phyloP scores from a whole-genome alignment of 2,113 vertebrate species.

The Ginglymostoma cirratum region DNA sequence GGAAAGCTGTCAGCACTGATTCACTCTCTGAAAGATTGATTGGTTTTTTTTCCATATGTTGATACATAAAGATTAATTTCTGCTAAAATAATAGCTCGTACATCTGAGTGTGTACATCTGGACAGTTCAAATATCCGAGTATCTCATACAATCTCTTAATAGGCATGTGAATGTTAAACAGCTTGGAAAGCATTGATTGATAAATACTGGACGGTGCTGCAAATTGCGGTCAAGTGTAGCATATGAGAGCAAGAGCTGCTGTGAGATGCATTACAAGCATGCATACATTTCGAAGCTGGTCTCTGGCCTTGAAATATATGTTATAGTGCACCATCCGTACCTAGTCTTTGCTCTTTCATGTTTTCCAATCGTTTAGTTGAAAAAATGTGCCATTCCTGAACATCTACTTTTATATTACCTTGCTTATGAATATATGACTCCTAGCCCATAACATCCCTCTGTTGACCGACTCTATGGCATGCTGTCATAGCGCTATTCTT shows the following conservation, averaged over 20 bases:
- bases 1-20: slow-evolving; percentile 6
- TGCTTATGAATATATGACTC: too few species aligned
- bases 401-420: too few species aligned
- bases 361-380: too few species aligned
- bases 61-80: slow-evolving; percentile 6
- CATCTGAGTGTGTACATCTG: neutral
- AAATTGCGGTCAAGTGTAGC: neutral
- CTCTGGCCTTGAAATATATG: neutral
- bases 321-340: neutral
- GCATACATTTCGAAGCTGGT: neutral
- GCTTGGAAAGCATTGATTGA: neutral
- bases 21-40: neutral
- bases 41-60: neutral
- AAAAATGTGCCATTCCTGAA: too few species aligned
- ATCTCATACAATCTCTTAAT: neutral
- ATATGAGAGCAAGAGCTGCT: neutral
- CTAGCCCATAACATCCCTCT: neutral
- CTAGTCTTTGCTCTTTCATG: neutral
- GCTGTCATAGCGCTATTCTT: neutral
- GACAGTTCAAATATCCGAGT: slow-evolving; percentile 3
- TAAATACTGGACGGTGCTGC: neutral
- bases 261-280: neutral
- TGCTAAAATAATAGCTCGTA: neutral
- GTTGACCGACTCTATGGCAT: neutral
- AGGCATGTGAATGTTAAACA: neutral